Evolutionary conservation across 2,888 invertebrate genomes (phyloP), one percentile per base, ranked within the genome.

Genomic region (Lycaena phlaeas): DNA sequence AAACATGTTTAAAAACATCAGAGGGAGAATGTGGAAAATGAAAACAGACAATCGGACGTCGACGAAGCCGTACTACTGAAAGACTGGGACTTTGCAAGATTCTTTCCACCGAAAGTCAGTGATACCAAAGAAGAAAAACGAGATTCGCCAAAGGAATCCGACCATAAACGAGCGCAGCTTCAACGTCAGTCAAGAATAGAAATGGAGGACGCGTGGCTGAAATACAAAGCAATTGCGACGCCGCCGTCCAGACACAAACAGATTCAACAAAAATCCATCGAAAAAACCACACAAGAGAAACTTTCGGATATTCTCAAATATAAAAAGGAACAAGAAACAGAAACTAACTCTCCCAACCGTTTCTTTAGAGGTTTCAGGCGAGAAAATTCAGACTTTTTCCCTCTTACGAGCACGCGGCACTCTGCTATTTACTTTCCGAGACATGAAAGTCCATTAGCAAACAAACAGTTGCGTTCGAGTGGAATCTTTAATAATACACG

Each of bases 1-100:
- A 73, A 71, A 64, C 71, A 68, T 71, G 65, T 67, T 64, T 57
- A 56, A 64, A 64, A 69, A 68, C 71, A 63, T 57, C 74, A 79
- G 79, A 77, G 67, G 68, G 81, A 77, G 58, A 71, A 62, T 60
- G 54, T 59, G 46, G 79, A 74, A 57, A 68, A 49, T 46, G 66
- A 73, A 64, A 78, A 75, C 61, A 67, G 64, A 60, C 71, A 73
- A 57, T 86, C 88, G 40, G 90, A 90, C 61, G 85, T 89, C 59
- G 93, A 93, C 65, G 93, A 93, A 69, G 92, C 92, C 48, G 90
- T 90, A 40, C 87, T 94, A 50, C 86, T 94, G 56, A 92, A 92
- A 75, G 94, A 94, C 64, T 94, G 94, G 94, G 92, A 94, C 79
- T 91, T 94, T 74, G 92, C 92, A 53, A 89, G 91, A 66, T 94